These are phyloP conservation scores for Cephalopholis sonnerati DNA, from an alignment of 2,113 vertebrate genomes.

Conservation along the genomic window DNA sequence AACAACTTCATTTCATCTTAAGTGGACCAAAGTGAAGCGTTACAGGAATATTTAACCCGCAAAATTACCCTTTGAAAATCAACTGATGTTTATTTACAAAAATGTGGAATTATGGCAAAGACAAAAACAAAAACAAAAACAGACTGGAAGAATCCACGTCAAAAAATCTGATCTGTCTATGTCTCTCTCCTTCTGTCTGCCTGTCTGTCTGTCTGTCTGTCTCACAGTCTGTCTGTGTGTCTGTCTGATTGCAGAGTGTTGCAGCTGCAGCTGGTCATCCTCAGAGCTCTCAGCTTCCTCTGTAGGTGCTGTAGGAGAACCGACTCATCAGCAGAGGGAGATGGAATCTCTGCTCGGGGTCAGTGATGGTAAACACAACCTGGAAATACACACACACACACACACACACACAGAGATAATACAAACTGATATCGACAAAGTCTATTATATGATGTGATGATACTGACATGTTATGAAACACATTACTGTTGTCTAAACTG, in stretches of 20 bases:
- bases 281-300: conserved; percentile 82
- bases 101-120: not conserved
- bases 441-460: not conserved
- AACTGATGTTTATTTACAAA: not conserved
- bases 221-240: too few relatives aligned
- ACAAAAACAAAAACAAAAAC: not conserved
- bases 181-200: too few relatives aligned
- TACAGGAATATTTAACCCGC: too few relatives aligned
- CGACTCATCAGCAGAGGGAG: conserved; percentile 91
- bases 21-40: not conserved
- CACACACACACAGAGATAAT: not conserved
- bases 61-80: too few relatives aligned
- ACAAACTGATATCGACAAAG: not conserved
- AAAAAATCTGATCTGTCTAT: too few relatives aligned
- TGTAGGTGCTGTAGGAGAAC: conserved; percentile 91
- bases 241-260: too few relatives aligned
- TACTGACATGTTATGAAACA: not conserved
- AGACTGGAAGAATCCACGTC: too few relatives aligned
- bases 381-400: conserved; percentile 62
- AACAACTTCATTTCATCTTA: not conserved
- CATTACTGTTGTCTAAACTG: not conserved
- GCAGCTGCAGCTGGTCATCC: not conserved
- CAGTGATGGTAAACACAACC: conserved; percentile 88
- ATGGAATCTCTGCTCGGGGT: conserved; percentile 84
- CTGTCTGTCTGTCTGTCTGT: too few relatives aligned